A percentile compares a stretch with the other conserved stretches of the same genome.
Conservation (phyloP, 1,140 invertebrate species). For the Hypsibius dujardini region DNA sequence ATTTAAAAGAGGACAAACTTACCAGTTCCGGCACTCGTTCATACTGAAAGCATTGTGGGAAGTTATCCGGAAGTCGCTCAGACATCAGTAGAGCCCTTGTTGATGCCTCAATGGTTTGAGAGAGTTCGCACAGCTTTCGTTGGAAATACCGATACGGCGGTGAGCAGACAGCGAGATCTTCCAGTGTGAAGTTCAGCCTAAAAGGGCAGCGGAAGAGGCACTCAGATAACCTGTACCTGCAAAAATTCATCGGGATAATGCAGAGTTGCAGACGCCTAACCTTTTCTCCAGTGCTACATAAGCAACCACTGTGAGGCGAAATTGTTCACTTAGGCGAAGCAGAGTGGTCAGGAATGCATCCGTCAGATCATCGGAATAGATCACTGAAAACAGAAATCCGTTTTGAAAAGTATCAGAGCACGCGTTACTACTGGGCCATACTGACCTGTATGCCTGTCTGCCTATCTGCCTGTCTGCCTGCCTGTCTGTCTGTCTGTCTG, state of each 20-base stretch:
- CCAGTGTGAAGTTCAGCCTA: slow-evolving; percentile 9
- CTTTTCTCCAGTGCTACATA: neutral
- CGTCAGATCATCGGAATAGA: slow-evolving; percentile 6
- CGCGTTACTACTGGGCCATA: too few species aligned
- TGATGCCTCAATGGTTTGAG: neutral
- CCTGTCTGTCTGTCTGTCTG: too few species aligned
- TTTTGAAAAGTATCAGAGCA: too few species aligned
- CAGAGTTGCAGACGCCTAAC: neutral
- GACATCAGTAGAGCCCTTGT: neutral
- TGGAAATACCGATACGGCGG: slow-evolving; percentile 8
- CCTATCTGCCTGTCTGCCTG: too few species aligned
- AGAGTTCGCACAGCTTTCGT: neutral
- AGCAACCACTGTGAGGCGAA: neutral
- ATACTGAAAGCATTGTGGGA: neutral
- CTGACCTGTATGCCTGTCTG: too few species aligned
- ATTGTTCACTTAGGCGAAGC: neutral
- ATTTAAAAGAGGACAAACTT: neutral
- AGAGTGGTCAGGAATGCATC: neutral
- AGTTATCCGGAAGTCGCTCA: neutral
- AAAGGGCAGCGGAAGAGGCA: neutral
- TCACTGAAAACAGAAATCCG: neutral
- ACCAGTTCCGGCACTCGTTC: neutral
- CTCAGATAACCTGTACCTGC: neutral
- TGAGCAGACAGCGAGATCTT: neutral
- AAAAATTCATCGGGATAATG: slow-evolving; percentile 1